phyloP scores from a whole-genome alignment of 2,888 invertebrate genomes.

The Lumbricus terrestris region DNA sequence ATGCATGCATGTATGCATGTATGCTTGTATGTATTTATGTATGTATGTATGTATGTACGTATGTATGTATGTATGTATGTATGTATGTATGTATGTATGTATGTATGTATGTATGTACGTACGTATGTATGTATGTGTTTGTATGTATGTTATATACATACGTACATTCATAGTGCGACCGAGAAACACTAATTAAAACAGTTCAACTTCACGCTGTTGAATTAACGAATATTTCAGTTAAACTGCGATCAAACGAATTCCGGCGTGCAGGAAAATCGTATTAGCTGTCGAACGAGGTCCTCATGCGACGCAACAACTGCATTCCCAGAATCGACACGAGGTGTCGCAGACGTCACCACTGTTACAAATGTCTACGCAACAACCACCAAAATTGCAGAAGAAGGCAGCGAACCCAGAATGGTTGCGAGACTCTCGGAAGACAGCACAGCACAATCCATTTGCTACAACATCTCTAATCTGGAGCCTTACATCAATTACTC shows the following conservation, averaged over 20 bases:
- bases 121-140: no score
- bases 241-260: background rate
- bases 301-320: background rate
- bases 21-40: no score
- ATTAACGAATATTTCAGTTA: background rate
- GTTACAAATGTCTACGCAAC: background rate
- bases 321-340: background rate
- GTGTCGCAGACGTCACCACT: background rate
- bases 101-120: no score
- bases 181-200: background rate
- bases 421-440: background rate
- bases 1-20: no score
- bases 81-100: no score
- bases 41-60: no score
- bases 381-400: background rate
- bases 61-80: no score
- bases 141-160: no score
- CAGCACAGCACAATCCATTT: background rate
- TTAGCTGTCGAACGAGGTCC: background rate
- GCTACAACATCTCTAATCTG: background rate
- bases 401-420: no score
- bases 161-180: no score
- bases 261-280: background rate
- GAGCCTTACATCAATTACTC: background rate
- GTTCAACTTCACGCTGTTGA: background rate